Base-by-base conservation (phyloP, 2,113 vertebrate species). In the Cnemophilus loriae region DNA sequence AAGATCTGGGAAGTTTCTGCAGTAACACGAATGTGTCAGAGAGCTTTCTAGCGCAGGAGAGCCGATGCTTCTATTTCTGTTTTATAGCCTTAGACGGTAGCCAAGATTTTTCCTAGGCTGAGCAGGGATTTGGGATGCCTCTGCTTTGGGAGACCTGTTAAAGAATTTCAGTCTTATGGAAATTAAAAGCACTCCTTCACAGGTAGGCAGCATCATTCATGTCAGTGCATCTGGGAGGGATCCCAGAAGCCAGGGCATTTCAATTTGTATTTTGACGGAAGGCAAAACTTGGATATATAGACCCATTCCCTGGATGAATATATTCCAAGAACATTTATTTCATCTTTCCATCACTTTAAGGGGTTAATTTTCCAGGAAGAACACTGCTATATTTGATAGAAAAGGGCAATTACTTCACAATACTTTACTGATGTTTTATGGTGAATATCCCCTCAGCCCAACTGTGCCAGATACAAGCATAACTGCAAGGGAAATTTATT, bases 401-500 rank as follows among this genome's bases (percentile, higher is more conserved):
- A 81, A 91, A 71, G 7, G 35, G 11, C 49, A 65, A 82, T 46
- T 75, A 60, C 37, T 60, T 94, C 61, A 76, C n/a, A 79, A 56
- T 60, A 79, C 37, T 89, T 88, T 55, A 11, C 21, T 26, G 4
- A 49, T 83, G 1, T 49, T 94, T 87, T 84, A n/a, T 42, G 16
- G 42, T 11, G 41, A 79, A 13, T 60, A 91, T 73, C 24, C 52
- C 55, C 63, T 57, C 67, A 69, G 24, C 10, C 37, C 61, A 60
- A 33, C 59, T 97, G 35, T 46, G 79, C 7, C 46, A 77, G 70
- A 83, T 56, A 65, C 7, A 89, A 57, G 14, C 49, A 49, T 32
- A 93, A 91, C 41, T 90, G 56, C 83, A 87, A 76, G 70, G 41
- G 89, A 93, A 82, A 85, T 88, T 79, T 93, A 73, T 28, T 68